Conservation (phyloP, 2,888 invertebrate genomes). For the Lepetodrilus schrolli region DNA sequence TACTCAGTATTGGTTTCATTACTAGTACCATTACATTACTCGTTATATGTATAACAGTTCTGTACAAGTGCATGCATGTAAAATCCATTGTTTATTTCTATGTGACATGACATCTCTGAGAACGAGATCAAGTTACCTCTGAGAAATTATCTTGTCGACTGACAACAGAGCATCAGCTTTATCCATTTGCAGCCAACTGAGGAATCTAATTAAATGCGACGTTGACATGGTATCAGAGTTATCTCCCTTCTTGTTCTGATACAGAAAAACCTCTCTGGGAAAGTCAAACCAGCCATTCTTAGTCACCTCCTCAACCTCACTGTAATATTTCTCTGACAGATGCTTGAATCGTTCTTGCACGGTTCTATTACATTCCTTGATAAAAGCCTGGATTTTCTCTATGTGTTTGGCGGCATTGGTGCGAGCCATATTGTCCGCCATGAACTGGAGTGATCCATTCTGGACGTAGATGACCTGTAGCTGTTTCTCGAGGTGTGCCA, state of each 20-base stretch:
- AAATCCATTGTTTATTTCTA: too few relatives aligned
- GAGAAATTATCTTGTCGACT: conserved; percentile 48
- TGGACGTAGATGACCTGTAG: conserved; percentile 48
- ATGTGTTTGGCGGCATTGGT: conserved; percentile 46
- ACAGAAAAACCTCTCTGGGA: conserved; percentile 60
- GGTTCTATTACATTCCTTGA: conserved; percentile 57
- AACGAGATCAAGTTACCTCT: conserved; percentile 44
- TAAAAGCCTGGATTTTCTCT: conserved; percentile 53
- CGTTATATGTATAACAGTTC: too few relatives aligned
- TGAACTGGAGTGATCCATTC: conserved; percentile 48
- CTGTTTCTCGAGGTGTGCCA: conserved; percentile 37
- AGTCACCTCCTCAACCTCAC: conserved; percentile 60
- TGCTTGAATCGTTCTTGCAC: conserved; percentile 52
- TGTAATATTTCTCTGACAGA: conserved; percentile 54
- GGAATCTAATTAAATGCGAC: conserved; percentile 52
- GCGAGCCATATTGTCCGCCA: conserved; percentile 43
- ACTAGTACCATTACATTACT: too few relatives aligned
- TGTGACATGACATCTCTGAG: too few relatives aligned
- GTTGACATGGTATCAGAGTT: conserved; percentile 40
- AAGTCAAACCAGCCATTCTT: conserved; percentile 68
- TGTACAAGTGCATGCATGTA: too few relatives aligned
- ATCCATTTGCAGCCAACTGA: conserved; percentile 66
- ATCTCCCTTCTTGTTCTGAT: conserved; percentile 49
- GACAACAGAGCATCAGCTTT: conserved; percentile 58
- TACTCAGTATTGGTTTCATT: too few relatives aligned